These are phyloP conservation scores for Strix aluco DNA, from an alignment of 2,113 vertebrate genomes.

Conservation along the genomic window DNA sequence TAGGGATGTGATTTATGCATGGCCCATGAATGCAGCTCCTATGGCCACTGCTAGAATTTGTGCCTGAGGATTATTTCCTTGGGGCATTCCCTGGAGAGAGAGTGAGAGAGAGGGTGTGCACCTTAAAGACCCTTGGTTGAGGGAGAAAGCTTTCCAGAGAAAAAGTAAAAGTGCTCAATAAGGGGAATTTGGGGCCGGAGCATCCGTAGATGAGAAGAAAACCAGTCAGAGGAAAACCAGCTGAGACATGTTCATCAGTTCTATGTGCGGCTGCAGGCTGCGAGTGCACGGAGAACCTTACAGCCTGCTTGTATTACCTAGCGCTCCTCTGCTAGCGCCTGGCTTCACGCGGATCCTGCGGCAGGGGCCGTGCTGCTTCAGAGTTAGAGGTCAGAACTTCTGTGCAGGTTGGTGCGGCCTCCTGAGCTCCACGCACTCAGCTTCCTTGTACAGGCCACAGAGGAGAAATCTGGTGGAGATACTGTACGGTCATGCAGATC, in stretches of 20 bases:
- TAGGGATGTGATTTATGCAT: neutral
- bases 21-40: neutral
- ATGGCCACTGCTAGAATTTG: neutral
- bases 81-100: neutral
- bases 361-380: neutral
- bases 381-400: neutral
- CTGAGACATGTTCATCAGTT: neutral
- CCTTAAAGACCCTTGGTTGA: neutral
- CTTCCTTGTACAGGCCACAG: neutral
- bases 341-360: fast-evolving
- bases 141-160: neutral
- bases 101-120: neutral
- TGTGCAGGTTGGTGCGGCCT: neutral
- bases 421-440: neutral
- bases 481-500: neutral
- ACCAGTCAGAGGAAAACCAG: neutral
- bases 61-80: neutral
- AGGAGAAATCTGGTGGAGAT: neutral
- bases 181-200: neutral
- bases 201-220: neutral
- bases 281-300: neutral
- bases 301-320: fast-evolving
- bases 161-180: neutral
- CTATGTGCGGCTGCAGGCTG: neutral
- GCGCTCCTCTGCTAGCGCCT: fast-evolving